Percentiles rank a stretch among this genome's conserved stretches.
Conservation (phyloP, 2,888 invertebrate genomes). For the Steinernema carpocapsae region DNA sequence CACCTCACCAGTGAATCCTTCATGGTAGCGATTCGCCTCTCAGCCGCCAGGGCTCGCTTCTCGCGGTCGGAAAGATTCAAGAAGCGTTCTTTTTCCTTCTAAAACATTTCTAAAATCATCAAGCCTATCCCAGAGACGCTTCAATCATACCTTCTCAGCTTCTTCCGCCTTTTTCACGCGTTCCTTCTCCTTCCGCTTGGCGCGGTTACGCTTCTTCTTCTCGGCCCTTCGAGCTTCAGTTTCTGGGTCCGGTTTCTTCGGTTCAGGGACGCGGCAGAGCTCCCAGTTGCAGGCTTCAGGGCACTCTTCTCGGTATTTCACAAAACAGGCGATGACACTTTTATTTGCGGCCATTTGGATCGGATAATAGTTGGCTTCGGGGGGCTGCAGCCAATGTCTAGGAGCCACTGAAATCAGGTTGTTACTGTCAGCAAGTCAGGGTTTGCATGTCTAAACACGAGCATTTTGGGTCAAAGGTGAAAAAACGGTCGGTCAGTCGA, state of each 20-base stretch:
- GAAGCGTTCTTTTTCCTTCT: neutral
- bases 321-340: neutral
- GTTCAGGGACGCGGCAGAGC: neutral
- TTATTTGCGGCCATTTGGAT: neutral
- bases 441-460: no score
- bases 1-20: neutral
- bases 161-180: neutral
- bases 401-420: neutral
- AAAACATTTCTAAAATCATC: no score
- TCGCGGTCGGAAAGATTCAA: constrained; percentile 6
- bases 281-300: constrained; percentile 1
- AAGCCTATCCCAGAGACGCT: no score
- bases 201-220: constrained; percentile 9
- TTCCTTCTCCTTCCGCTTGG: neutral
- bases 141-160: neutral
- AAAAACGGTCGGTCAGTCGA: no score
- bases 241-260: constrained; percentile 2
- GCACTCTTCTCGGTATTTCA: neutral
- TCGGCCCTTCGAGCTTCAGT: neutral
- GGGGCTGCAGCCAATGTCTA: neutral
- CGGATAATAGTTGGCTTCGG: neutral
- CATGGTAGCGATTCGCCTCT: neutral
- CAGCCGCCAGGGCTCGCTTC: constrained; percentile 20
- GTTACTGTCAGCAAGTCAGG: no score
- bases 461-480: no score